Base-by-base conservation (phyloP, 2,888 invertebrate species). In the Trichopria drosophilae region DNA sequence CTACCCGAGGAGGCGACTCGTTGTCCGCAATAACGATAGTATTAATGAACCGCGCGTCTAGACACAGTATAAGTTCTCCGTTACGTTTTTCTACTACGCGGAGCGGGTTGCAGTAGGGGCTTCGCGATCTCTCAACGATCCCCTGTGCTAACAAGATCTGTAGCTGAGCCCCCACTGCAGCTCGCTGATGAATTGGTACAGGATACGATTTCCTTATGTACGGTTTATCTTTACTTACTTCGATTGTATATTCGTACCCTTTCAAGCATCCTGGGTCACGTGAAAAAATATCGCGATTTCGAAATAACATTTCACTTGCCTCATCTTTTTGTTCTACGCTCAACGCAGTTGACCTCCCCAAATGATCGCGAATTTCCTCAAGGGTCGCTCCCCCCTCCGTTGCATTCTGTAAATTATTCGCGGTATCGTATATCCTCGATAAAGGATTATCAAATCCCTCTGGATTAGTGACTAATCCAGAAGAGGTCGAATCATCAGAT, bases 191-290 rank as follows among this genome's bases (percentile, higher is more conserved):
- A 19, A 23, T 31, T 19, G 43, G 43, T 9, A 20, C 23, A 7
- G 43, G 43, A 22, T 43, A 43, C 16, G 23, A 10, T 22, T 43
- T 43, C n/a, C n/a, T n/a, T n/a, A n/a, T n/a, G n/a, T n/a, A n/a
- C n/a, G n/a, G n/a, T n/a, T n/a, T n/a, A n/a, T 43, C 23, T 9
- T 32, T 10, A 23, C 34, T 43, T 6, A 32, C 10, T 20, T 43
- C 31, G 18, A 43, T 29, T 43, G 32, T 31, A 20, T 31, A 23
- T 22, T 43, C 22, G 13, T 43, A 43, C 19, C 12, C 31, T 31
- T 22, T 34, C 13, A 23, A 43, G 22, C 24, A 32, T 15, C 43
- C 43, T 10, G 43, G 32, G 9, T 4, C 3, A 22, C 34, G 23
- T 2, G 43, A 43, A 43, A 43, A 43, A 16, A 34, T 32, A 22